phyloP scores from a whole-genome alignment of 2,797 vertebrate species.

The Fistularia tabacaria region DNA sequence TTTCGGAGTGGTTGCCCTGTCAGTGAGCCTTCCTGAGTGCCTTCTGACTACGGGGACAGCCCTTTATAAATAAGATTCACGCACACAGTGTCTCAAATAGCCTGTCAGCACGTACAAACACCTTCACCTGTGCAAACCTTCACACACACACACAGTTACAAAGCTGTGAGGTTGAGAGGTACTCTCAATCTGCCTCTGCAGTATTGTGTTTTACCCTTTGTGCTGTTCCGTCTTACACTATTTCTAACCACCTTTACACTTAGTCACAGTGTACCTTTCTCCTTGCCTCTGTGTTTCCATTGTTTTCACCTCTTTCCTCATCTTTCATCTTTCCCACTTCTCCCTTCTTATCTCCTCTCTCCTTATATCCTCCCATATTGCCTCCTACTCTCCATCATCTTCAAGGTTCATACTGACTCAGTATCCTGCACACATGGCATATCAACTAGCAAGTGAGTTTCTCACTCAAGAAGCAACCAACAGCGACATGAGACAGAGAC shows the following conservation, averaged over 20 bases:
- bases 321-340: conserved; percentile 34
- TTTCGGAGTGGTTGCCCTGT: conserved; percentile 16
- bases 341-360: conserved; percentile 35
- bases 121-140: conserved; percentile 8
- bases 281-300: conserved; percentile 30
- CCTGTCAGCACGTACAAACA: conserved; percentile 27
- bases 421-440: conserved; percentile 37
- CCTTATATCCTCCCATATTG: conserved; percentile 35
- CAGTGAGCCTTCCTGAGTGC: conserved; percentile 17
- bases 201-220: conserved; percentile 52
- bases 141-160: conserved; percentile 22
- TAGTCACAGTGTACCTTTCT: conserved; percentile 34
- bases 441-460: conserved; percentile 23
- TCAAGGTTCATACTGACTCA: conserved; percentile 44
- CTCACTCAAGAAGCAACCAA: conserved; percentile 15
- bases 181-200: conserved; percentile 58
- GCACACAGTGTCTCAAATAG: conserved; percentile 28
- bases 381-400: conserved; percentile 44
- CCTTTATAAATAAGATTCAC: conserved; percentile 33
- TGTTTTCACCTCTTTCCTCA: conserved; percentile 40
- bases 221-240: conserved; percentile 29
- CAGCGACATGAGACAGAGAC: conserved; percentile 9
- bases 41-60: conserved; percentile 42
- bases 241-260: conserved; percentile 45
- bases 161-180: conserved; percentile 54